phyloP scores from a whole-genome alignment of 2,888 invertebrate species.

The Scotopteryx bipunctaria region DNA sequence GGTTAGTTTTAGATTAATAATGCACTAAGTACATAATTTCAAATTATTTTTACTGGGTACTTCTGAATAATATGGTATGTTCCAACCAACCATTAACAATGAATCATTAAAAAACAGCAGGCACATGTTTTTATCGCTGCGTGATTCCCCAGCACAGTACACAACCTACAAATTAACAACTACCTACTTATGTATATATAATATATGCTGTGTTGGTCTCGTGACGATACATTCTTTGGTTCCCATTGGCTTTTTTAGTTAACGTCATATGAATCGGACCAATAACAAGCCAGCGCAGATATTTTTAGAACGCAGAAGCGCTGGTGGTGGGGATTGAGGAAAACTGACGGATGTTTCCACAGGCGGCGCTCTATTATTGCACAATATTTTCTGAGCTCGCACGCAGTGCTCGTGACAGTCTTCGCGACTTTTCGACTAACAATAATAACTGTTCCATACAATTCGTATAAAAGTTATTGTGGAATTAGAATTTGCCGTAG shows the following conservation, averaged over 20 bases:
- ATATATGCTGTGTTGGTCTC: slow-evolving; percentile 51
- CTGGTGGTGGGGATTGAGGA: slow-evolving; percentile 71
- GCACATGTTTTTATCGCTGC: slow-evolving; percentile 44
- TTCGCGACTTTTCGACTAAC: slow-evolving; percentile 23
- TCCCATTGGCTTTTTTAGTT: slow-evolving; percentile 60
- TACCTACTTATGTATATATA: slow-evolving; percentile 35
- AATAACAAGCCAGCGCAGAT: slow-evolving; percentile 54
- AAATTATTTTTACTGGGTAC: not conserved
- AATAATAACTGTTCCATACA: slow-evolving; percentile 9
- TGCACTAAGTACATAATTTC: too few relatives aligned
- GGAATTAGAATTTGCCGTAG: slow-evolving; percentile 14
- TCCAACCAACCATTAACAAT: slow-evolving; percentile 18
- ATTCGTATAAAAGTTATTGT: slow-evolving; percentile 8
- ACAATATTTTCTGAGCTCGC: slow-evolving; percentile 70
- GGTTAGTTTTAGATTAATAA: too few relatives aligned
- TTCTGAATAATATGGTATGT: not conserved
- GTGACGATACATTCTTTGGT: slow-evolving; percentile 57
- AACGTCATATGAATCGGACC: slow-evolving; percentile 67
- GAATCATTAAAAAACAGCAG: slow-evolving; percentile 48
- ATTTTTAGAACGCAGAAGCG: slow-evolving; percentile 74
- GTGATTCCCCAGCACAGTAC: slow-evolving; percentile 56
- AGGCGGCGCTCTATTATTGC: slow-evolving; percentile 60
- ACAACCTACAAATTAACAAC: slow-evolving; percentile 23
- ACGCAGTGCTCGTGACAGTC: slow-evolving; percentile 53
- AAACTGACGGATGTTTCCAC: slow-evolving; percentile 57